A percentile compares a stretch with the other conserved stretches of the same genome.
Evolutionary conservation across 92 coral and sea anemone genomes (phyloP).

Genomic region (Actinernus sp.): DNA sequence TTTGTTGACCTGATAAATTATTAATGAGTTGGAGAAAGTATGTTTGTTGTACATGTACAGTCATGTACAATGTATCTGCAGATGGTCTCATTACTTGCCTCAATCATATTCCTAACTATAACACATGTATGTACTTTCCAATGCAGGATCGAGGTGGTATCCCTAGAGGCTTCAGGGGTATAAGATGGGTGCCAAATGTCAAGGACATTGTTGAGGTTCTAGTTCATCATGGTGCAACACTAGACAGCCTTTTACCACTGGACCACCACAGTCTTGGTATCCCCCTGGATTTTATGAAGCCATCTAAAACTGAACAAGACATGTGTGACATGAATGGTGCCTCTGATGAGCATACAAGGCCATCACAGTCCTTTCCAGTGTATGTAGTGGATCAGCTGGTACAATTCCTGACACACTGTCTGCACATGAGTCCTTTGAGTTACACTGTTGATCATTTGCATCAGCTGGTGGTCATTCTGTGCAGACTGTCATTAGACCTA

Average conservation of each 20-base stretch:
- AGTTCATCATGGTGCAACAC: slow-evolving; percentile 66
- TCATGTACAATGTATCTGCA: no score
- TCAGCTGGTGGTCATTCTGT: slow-evolving; percentile 59
- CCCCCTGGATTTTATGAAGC: not conserved
- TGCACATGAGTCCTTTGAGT: slow-evolving; percentile 60
- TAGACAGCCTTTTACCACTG: slow-evolving; percentile 57
- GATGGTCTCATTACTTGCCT: no score
- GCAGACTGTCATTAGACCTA: slow-evolving; percentile 79
- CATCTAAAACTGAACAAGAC: not conserved
- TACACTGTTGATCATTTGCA: slow-evolving; percentile 69
- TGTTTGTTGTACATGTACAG: no score
- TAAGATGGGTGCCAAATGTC: slow-evolving; percentile 83
- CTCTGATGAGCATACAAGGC: no score
- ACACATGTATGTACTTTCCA: no score
- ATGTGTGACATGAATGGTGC: not conserved
- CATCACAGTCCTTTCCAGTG: slow-evolving; percentile 1
- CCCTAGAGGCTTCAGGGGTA: slow-evolving; percentile 61
- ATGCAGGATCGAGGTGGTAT: slow-evolving; percentile 60
- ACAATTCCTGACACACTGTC: slow-evolving; percentile 79
- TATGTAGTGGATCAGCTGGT: slow-evolving; percentile 51
- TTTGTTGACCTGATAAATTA: no score
- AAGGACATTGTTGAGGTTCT: slow-evolving; percentile 60
- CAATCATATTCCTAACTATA: no score
- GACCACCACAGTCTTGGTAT: slow-evolving; percentile 16
- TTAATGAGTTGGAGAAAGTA: no score